phyloP scores from a whole-genome alignment of 2,113 vertebrate species.

The Crotalus viridis region DNA sequence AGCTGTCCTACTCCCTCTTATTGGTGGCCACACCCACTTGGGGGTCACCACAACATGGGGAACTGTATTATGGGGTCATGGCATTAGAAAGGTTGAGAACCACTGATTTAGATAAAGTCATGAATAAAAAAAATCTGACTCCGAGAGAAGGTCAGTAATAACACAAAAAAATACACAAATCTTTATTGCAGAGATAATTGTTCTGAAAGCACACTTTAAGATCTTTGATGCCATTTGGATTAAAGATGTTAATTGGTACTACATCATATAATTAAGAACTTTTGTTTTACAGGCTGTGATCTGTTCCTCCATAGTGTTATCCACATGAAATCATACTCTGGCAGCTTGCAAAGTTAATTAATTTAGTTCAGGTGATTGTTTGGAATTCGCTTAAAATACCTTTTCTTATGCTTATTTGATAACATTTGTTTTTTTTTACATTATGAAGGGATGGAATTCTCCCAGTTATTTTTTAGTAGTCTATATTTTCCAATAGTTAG shows the following conservation, averaged over 20 bases:
- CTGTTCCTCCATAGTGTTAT: background rate
- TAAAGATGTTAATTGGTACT: background rate
- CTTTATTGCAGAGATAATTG: background rate
- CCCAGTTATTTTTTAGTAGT: background rate
- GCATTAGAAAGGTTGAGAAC: no score
- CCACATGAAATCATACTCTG: background rate
- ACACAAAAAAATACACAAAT: background rate
- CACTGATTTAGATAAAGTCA: background rate
- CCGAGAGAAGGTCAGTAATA: background rate
- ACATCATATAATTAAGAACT: background rate
- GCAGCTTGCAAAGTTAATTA: background rate
- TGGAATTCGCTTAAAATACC: background rate
- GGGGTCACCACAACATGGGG: no score
- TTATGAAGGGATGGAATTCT: background rate
- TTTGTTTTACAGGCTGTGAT: background rate
- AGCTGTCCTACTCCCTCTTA: no score
- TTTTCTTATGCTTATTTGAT: background rate
- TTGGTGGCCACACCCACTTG: no score
- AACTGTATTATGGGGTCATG: no score
- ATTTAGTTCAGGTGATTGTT: background rate
- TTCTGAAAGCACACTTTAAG: background rate
- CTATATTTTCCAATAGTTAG: background rate
- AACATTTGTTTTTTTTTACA: background rate
- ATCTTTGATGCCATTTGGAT: background rate
- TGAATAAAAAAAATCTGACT: background rate